A percentile compares a stretch with the other conserved stretches of the same genome.
Conservation (phyloP, 2,113 vertebrate species). For the Dendrocopos noguchii region DNA sequence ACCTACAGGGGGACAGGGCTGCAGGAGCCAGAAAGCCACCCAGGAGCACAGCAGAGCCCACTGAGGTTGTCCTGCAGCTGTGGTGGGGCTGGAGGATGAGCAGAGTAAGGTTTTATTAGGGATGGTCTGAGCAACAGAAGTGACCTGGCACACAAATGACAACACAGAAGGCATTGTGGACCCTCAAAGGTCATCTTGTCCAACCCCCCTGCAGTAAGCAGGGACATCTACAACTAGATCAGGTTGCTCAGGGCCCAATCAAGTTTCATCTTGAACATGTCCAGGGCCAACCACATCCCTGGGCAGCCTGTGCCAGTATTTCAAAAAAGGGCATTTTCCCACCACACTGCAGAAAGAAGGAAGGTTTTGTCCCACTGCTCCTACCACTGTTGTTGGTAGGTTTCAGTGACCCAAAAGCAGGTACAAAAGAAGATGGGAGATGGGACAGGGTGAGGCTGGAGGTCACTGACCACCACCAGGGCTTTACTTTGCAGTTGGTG, state of each 20-base stretch:
- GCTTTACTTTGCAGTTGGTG: constrained; percentile 85
- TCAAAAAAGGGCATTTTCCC: not conserved
- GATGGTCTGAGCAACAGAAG: not conserved
- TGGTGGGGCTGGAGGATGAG: not conserved
- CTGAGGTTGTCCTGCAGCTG: not conserved
- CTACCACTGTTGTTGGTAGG: fast-evolving
- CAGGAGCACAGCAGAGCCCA: not conserved
- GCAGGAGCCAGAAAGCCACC: not conserved
- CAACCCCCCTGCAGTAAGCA: too few species aligned
- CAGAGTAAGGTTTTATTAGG: not conserved
- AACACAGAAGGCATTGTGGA: too few species aligned
- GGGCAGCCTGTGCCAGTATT: too few species aligned
- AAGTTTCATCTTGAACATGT: too few species aligned
- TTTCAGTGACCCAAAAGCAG: not conserved
- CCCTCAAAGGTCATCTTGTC: too few species aligned
- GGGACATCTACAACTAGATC: too few species aligned
- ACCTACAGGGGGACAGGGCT: not conserved
- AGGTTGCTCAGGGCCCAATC: too few species aligned
- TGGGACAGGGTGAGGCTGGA: fast-evolving
- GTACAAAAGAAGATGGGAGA: not conserved
- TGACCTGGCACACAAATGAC: not conserved
- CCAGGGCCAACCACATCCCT: too few species aligned
- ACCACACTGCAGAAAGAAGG: not conserved
- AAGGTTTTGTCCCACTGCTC: too few species aligned
- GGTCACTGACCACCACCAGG: not conserved